Evolutionary conservation across 2,113 vertebrate genomes (phyloP).

Genomic region (Eublepharis macularius): DNA sequence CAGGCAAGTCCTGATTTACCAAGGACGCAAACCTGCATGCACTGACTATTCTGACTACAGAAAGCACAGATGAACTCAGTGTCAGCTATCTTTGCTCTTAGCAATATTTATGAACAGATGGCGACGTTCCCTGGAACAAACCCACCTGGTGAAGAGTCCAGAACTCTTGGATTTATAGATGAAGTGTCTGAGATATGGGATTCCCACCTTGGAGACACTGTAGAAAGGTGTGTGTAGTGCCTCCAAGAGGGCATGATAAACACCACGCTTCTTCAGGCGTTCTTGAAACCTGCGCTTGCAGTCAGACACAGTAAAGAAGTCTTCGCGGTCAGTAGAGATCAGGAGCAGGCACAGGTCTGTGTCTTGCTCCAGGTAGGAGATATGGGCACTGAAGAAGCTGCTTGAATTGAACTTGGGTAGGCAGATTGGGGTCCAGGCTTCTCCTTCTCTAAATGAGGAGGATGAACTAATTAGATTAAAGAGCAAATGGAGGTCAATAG

Average conservation of each 20-base stretch:
- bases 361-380: slow-evolving; percentile 92
- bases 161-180: slow-evolving; percentile 99
- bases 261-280: slow-evolving; percentile 86
- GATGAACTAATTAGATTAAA: slow-evolving; percentile 96
- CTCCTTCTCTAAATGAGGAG: slow-evolving; percentile 93
- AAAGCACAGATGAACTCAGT: neutral
- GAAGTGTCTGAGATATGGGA: slow-evolving; percentile 94
- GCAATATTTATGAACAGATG: neutral
- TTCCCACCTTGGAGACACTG: slow-evolving; percentile 86
- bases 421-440: slow-evolving; percentile 97
- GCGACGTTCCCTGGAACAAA: neutral
- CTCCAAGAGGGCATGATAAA: slow-evolving; percentile 83
- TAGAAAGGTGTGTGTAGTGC: slow-evolving; percentile 86
- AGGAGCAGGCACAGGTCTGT: slow-evolving; percentile 93
- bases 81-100: neutral
- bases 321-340: slow-evolving; percentile 92
- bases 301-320: slow-evolving; percentile 93
- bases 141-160: slow-evolving; percentile 94
- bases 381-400: slow-evolving; percentile 95
- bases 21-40: neutral
- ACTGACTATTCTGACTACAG: neutral
- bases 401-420: slow-evolving; percentile 95
- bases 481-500: slow-evolving; percentile 95
- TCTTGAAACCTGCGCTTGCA: slow-evolving; percentile 93
- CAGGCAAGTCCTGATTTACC: neutral